These are phyloP conservation scores for Drosophila sulfurigaster DNA, from an alignment of 1,140 invertebrate genomes.

Conservation along the genomic window DNA sequence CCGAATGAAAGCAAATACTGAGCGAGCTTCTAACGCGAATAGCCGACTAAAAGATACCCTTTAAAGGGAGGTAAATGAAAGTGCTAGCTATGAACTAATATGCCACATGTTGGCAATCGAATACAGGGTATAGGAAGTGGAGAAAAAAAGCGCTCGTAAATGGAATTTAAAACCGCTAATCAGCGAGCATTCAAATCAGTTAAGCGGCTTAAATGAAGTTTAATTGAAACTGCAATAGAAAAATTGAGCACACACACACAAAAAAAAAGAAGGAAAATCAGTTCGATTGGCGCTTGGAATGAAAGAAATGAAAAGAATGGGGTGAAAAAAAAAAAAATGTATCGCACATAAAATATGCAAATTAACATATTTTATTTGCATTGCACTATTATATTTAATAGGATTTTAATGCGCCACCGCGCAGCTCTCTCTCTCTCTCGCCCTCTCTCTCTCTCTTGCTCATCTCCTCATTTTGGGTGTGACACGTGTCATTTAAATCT, in stretches of 20 bases:
- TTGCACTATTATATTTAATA: conserved; percentile 55
- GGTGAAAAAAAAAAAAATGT: background rate
- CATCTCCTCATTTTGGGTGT: too few species aligned
- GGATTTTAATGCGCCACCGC: conserved; percentile 59
- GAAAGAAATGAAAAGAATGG: background rate
- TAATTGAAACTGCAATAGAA: conserved; percentile 44
- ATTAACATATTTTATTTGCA: conserved; percentile 67
- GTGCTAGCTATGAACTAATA: too few species aligned
- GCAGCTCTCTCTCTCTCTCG: background rate
- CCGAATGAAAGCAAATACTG: background rate
- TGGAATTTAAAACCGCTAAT: conserved; percentile 41
- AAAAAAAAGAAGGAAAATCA: background rate
- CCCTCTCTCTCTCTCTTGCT: background rate
- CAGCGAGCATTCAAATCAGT: conserved; percentile 46
- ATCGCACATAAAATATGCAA: conserved; percentile 64
- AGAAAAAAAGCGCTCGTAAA: conserved; percentile 7
- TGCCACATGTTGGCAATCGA: background rate
- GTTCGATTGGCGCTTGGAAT: too few species aligned
- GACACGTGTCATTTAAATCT: conserved; percentile 32
- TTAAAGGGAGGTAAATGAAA: too few species aligned
- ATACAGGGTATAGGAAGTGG: background rate
- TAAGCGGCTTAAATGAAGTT: conserved; percentile 52
- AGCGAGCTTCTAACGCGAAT: background rate
- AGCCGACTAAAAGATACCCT: background rate
- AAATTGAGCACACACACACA: background rate